Conservation (phyloP, 2,888 invertebrate genomes). For the Acrobasis consociella region DNA sequence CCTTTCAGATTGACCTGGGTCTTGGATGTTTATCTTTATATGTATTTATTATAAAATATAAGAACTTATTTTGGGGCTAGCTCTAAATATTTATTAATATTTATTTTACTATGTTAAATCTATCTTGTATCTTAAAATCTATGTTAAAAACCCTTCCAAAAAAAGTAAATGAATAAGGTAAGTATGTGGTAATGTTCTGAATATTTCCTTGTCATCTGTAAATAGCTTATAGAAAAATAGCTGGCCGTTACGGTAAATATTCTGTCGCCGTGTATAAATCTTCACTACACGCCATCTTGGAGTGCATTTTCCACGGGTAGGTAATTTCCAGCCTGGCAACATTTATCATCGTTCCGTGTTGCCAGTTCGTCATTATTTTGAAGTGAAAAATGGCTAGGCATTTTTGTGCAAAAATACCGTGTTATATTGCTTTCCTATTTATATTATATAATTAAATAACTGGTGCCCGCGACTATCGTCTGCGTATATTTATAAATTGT, state of each 20-base stretch:
- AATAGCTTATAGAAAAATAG: conserved; percentile 27
- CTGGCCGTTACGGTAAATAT: conserved; percentile 41
- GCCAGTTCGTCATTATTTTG: conserved; percentile 29
- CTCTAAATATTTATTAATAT: no score
- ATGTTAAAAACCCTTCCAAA: no score
- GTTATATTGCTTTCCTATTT: no score
- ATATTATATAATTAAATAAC: no score
- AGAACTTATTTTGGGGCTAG: no score
- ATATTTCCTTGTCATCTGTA: conserved; percentile 1
- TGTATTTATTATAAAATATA: no score
- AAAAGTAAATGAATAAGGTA: neutral
- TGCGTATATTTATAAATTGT: no score
- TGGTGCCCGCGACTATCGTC: no score
- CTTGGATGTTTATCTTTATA: no score
- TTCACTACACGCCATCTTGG: conserved; percentile 47
- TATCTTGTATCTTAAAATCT: no score
- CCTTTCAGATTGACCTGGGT: no score
- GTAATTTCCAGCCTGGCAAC: conserved; percentile 48
- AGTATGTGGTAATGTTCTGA: conserved; percentile 2
- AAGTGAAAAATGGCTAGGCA: neutral
- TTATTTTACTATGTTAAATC: no score
- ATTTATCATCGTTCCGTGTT: conserved; percentile 52
- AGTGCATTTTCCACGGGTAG: conserved; percentile 52
- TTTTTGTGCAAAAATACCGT: neutral
- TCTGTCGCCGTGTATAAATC: conserved; percentile 45